phyloP scores from a whole-genome alignment of 2,113 vertebrate genomes.

The Gorsachius goisagi region DNA sequence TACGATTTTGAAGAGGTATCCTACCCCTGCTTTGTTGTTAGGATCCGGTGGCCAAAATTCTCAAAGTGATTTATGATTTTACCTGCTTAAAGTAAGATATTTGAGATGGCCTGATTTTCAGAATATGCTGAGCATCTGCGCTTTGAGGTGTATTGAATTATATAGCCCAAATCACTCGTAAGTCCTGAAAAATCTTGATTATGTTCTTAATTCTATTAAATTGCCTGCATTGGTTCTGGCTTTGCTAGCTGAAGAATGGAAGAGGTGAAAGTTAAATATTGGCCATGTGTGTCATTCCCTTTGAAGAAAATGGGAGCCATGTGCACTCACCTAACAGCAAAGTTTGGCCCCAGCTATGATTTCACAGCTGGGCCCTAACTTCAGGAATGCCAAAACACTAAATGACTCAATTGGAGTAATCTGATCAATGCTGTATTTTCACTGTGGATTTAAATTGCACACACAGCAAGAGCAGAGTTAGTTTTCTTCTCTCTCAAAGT shows the following conservation, averaged over 20 bases:
- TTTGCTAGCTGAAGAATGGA: constrained; percentile 49
- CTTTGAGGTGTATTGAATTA: constrained; percentile 34
- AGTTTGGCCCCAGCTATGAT: constrained; percentile 50
- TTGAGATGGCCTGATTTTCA: not conserved
- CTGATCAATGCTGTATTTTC: constrained; percentile 43
- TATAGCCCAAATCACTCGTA: constrained; percentile 25
- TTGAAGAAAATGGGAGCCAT: constrained; percentile 71
- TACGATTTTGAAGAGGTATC: not conserved
- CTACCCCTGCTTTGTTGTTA: not conserved
- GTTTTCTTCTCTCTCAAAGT: constrained; percentile 53
- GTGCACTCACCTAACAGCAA: constrained; percentile 55
- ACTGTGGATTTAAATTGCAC: constrained; percentile 41
- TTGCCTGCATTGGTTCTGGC: constrained; percentile 46
- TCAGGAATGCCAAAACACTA: constrained; percentile 49
- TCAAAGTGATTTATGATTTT: constrained; percentile 19
- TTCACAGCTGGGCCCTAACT: constrained; percentile 63
- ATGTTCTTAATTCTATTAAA: constrained; percentile 53
- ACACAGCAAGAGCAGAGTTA: constrained; percentile 17
- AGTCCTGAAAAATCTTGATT: constrained; percentile 47
- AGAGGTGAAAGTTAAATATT: constrained; percentile 64
- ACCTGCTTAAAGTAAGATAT: constrained; percentile 8
- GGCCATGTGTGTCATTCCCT: constrained; percentile 62
- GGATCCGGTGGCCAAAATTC: not conserved
- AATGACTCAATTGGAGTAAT: constrained; percentile 59
- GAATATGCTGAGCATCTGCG: not conserved